Percentiles rank a stretch among this genome's conserved stretches.
Conservation (phyloP, 2,113 vertebrate species). For the Hipposideros armiger region DNA sequence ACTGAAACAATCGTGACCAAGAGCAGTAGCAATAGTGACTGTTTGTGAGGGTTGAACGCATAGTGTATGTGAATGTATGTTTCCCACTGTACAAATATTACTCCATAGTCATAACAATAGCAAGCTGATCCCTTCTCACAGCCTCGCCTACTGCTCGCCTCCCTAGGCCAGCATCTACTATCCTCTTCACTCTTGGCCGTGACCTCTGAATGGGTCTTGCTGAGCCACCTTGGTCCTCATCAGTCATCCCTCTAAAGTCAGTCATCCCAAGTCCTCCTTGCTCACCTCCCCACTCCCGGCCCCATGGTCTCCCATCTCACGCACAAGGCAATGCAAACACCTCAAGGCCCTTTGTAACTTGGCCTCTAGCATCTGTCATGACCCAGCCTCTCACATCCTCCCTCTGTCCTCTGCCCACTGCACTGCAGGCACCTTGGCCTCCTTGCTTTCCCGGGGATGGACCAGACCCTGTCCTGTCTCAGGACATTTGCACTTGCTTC, state of each 20-base stretch:
- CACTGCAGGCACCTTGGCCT: fast-evolving
- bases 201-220: not conserved
- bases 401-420: not conserved
- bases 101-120: not conserved
- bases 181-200: not conserved
- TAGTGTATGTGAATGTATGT: no score
- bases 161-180: fast-evolving
- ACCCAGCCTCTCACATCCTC: not conserved
- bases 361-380: not conserved
- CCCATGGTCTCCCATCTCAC: no score
- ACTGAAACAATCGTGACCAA: not conserved
- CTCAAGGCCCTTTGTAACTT: not conserved
- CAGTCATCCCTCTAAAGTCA: not conserved
- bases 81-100: not conserved
- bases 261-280: not conserved
- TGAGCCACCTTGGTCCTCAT: not conserved
- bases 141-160: not conserved
- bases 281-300: no score
- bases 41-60: no score
- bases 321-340: no score
- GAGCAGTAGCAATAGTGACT: not conserved
- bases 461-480: not conserved
- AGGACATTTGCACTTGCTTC: not conserved
- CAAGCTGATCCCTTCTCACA: not conserved
- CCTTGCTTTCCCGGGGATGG: no score